These are phyloP conservation scores for Sylvia borin DNA, from an alignment of 2,797 vertebrate species.

Conservation along the genomic window DNA sequence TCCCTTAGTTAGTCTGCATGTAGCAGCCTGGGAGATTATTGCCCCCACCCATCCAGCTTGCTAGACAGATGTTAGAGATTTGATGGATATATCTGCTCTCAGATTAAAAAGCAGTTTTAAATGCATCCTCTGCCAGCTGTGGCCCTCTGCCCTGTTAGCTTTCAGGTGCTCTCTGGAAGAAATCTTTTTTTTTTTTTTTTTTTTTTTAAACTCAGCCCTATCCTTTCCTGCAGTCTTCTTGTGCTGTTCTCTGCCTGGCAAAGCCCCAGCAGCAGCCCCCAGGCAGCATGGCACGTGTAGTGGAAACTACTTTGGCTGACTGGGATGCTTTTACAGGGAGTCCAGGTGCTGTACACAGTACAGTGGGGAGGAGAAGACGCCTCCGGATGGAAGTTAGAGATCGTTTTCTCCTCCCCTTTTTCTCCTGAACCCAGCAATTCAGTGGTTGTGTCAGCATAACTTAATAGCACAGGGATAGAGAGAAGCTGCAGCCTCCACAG, in stretches of 20 bases:
- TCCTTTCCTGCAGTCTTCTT: neutral
- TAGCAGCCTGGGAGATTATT: neutral
- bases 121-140: neutral
- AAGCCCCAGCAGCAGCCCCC: neutral
- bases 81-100: neutral
- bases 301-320: neutral
- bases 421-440: neutral
- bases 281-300: neutral
- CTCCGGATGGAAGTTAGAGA: neutral
- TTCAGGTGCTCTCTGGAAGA: neutral
- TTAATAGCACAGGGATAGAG: neutral
- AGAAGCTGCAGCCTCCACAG: neutral
- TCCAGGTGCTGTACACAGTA: neutral
- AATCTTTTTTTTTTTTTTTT: neutral
- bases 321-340: neutral
- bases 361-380: neutral
- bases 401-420: neutral
- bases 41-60: neutral
- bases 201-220: neutral
- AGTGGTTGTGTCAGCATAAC: neutral
- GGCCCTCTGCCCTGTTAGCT: neutral
- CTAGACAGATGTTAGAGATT: conserved; percentile 12
- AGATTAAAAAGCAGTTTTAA: conserved; percentile 23
- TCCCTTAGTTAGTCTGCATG: neutral
- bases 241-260: conserved; percentile 11